phyloP scores from a whole-genome alignment of 2,888 invertebrate genomes.

The Caenorhabditis sp. region DNA sequence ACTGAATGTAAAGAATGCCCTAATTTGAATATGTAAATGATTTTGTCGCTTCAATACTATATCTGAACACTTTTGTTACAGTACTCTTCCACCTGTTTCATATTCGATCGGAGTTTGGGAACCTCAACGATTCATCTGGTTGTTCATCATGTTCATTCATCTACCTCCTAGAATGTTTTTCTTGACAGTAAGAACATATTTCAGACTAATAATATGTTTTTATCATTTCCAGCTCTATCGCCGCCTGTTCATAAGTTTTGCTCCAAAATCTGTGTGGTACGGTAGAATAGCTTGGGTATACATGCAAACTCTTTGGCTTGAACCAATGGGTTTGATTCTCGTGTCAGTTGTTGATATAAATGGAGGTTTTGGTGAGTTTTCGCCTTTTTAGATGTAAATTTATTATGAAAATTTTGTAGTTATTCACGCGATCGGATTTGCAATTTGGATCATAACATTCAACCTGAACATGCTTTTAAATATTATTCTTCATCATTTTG shows the following conservation, averaged over 20 bases:
- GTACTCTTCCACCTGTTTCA: conserved; percentile 65
- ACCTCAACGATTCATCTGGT: conserved; percentile 67
- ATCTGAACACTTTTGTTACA: conserved; percentile 27
- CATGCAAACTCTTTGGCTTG: conserved; percentile 48
- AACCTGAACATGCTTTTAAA: conserved; percentile 69
- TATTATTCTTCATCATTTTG: conserved; percentile 60
- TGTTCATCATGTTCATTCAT: conserved; percentile 64
- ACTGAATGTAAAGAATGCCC: conserved; percentile 60
- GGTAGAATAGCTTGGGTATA: conserved; percentile 33
- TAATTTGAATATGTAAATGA: conserved; percentile 55
- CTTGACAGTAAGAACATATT: conserved; percentile 39
- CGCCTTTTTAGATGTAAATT: background rate
- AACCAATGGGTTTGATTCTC: conserved; percentile 52
- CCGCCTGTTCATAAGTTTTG: conserved; percentile 45
- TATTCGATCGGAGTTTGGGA: conserved; percentile 69
- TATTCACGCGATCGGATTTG: conserved; percentile 63
- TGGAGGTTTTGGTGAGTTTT: conserved; percentile 58
- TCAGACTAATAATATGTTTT: background rate
- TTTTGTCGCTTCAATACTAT: background rate
- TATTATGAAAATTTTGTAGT: conserved; percentile 35
- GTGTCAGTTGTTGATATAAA: conserved; percentile 68
- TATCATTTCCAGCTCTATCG: conserved; percentile 45
- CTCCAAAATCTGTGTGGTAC: conserved; percentile 44
- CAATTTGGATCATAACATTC: conserved; percentile 64
- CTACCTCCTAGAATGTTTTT: conserved; percentile 64